Evolutionary conservation across 2,888 invertebrate genomes (phyloP).

Genomic region (Copidosoma aretas): DNA sequence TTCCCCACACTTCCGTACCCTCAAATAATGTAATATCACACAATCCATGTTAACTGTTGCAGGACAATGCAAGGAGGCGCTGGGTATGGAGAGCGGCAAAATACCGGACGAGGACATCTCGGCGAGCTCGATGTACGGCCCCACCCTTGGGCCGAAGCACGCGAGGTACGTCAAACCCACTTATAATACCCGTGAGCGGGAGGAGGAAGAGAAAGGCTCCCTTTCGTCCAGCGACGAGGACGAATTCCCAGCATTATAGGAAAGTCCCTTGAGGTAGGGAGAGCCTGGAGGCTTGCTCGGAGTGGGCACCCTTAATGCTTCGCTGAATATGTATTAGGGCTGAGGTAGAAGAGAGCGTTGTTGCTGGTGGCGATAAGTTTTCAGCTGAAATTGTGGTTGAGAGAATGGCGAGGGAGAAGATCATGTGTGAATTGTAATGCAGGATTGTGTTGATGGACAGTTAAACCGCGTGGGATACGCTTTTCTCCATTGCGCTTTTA

Average conservation of each 20-base stretch:
- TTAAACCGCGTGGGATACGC: too few species aligned
- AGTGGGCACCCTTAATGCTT: not conserved
- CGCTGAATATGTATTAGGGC: conserved; percentile 33
- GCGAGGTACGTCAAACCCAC: conserved; percentile 52
- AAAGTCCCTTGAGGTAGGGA: not conserved
- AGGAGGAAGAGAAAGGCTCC: not conserved
- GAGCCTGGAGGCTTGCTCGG: not conserved
- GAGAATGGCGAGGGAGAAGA: too few species aligned
- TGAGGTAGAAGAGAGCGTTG: too few species aligned
- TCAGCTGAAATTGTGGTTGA: too few species aligned
- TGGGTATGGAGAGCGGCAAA: conserved; percentile 61
- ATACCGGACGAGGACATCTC: conserved; percentile 61
- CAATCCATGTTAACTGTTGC: conserved; percentile 48
- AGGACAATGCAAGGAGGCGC: conserved; percentile 58
- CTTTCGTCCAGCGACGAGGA: not conserved
- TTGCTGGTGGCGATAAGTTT: too few species aligned
- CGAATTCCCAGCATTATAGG: not conserved
- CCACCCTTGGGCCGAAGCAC: conserved; percentile 59
- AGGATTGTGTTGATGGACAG: too few species aligned
- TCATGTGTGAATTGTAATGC: too few species aligned
- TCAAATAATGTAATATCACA: too few species aligned
- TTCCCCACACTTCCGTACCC: too few species aligned
- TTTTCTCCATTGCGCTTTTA: not conserved
- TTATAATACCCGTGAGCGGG: not conserved
- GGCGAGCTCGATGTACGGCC: conserved; percentile 60